Evolutionary conservation across 2,888 invertebrate species (phyloP).

Genomic region (Dolichopus griseipennis): DNA sequence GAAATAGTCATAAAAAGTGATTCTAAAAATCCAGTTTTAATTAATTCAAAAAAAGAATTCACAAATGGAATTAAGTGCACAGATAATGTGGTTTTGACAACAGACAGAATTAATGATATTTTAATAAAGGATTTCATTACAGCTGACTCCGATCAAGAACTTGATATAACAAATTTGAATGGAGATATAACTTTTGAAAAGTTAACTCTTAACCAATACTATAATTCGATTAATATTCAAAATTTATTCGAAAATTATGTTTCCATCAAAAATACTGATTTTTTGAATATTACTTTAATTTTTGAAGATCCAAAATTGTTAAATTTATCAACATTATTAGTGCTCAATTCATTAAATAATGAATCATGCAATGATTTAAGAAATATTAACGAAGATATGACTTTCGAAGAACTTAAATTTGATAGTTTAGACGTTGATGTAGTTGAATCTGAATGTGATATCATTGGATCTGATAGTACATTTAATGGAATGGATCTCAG

Average conservation of each 20-base stretch:
- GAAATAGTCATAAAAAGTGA: conserved; percentile 46
- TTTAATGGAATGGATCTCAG: conserved; percentile 37
- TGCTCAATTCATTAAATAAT: conserved; percentile 39
- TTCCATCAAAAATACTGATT: conserved; percentile 40
- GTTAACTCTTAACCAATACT: conserved; percentile 38
- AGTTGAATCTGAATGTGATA: conserved; percentile 35
- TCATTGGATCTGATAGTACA: conserved; percentile 36
- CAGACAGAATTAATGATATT: conserved; percentile 44
- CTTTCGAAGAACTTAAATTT: conserved; percentile 32
- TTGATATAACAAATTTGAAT: conserved; percentile 39
- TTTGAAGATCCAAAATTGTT: conserved; percentile 32
- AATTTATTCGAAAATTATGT: conserved; percentile 42
- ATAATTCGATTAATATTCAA: conserved; percentile 42
- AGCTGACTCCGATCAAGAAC: conserved; percentile 44
- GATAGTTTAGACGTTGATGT: conserved; percentile 30
- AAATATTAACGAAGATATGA: conserved; percentile 29
- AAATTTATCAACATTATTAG: conserved; percentile 33
- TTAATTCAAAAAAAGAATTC: conserved; percentile 46
- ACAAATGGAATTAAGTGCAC: conserved; percentile 36
- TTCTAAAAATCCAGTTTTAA: conserved; percentile 33
- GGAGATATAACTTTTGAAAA: conserved; percentile 44
- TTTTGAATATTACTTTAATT: conserved; percentile 36
- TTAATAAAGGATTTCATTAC: conserved; percentile 45
- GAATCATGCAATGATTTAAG: conserved; percentile 30
- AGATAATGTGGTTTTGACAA: conserved; percentile 39